Conservation (phyloP, 1,140 invertebrate genomes). For the Drosophila sechellia region DNA sequence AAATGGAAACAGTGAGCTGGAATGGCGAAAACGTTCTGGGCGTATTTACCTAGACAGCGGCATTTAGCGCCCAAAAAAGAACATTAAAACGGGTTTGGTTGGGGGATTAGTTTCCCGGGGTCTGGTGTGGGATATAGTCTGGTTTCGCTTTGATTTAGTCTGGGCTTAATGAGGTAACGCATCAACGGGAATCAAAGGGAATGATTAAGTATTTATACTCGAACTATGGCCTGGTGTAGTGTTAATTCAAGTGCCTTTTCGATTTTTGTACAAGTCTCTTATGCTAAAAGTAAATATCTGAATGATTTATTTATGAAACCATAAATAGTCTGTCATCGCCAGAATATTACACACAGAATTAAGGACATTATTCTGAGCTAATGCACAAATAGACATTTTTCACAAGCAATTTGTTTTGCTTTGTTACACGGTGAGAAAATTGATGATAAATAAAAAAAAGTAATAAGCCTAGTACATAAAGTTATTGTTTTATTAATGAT, state of each 20-base stretch:
- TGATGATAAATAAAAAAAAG: neutral
- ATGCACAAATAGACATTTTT: conserved; percentile 26
- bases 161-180: conserved; percentile 47
- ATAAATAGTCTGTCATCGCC: conserved; percentile 19
- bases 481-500: too few species aligned
- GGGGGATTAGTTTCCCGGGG: conserved; percentile 19
- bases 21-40: conserved; percentile 48
- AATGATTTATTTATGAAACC: conserved; percentile 1
- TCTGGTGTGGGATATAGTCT: neutral
- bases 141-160: conserved; percentile 16
- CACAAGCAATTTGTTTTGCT: conserved; percentile 5
- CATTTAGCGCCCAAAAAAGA: conserved; percentile 52
- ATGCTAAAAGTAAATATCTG: neutral
- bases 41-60: conserved; percentile 71
- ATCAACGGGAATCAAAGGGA: conserved; percentile 11
- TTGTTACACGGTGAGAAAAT: conserved; percentile 3
- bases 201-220: conserved; percentile 43
- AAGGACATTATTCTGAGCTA: conserved; percentile 24
- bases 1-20: conserved; percentile 19
- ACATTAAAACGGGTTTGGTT: conserved; percentile 48
- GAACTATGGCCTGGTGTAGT: conserved; percentile 20
- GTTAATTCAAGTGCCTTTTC: conserved; percentile 3
- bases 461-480: neutral
- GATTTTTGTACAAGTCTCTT: neutral
- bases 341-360: conserved; percentile 23